Base-by-base conservation (phyloP, 2,113 vertebrate genomes). In the Tragelaphus scriptus region DNA sequence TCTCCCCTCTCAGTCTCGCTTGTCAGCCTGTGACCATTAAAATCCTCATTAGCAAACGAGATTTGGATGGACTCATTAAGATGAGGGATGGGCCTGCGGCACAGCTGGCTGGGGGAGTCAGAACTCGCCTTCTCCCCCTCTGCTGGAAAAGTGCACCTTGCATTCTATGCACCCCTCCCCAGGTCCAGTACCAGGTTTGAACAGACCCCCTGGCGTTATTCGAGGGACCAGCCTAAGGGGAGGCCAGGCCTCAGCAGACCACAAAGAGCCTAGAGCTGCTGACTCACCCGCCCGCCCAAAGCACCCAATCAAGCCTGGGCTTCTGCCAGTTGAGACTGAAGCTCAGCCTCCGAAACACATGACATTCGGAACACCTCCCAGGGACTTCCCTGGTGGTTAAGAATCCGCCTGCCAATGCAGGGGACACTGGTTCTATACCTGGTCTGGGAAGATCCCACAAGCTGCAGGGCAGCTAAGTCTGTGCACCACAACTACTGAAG, bases 21-120 rank as follows among this genome's bases (percentile, higher is more conserved):
- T 95, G 95, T 96, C 98, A 96, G 97, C 59, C 85, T 93, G 93
- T 94, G 96, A 59, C 97, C 97, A 97, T 97, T 98, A 97, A 97
- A 94, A 81, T 97, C 95, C 96, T 98, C 95, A 96, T 98, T 97
- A 98, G 97, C 95, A 93, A 97, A 91, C 0, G 63, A 97, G 94
- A 79, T 90, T 92, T 51, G 84, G 92, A 94, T 91, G 90, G 44
- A 85, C 92, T 98, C 97, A 96, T 97, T 97, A 97, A 91, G 90
- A 95, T 94, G 97, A 97, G 95, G 94, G 71, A 97, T 96, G 88
- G 94, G 92, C 88, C 65, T 12, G 9, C 6, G 19, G 71, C 47
- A n/a, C 88, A 21, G 91, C 91, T 53, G 95, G 68, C 49, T 91
- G 79, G 53, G 59, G n/a, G 25, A 91, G n/a, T 58, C 15, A 25